Evolutionary conservation across 2,113 vertebrate species (phyloP).

Genomic region (Pseudopipra pipra): DNA sequence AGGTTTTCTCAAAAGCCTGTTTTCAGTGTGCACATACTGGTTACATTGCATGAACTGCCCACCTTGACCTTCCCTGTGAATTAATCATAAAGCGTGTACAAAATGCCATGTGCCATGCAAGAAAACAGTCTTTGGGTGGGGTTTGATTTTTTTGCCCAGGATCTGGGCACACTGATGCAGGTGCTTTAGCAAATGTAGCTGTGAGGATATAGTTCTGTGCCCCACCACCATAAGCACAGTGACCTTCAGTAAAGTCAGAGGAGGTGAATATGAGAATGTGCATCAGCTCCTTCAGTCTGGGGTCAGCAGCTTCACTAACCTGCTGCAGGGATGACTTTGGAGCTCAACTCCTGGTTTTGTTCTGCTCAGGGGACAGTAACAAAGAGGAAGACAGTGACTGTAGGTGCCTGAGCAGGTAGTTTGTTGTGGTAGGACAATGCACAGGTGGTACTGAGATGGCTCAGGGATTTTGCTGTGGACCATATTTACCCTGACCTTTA

Average conservation of each 20-base stretch:
- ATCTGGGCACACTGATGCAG: background rate
- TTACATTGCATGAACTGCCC: background rate
- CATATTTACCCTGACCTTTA: background rate
- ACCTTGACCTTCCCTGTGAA: background rate
- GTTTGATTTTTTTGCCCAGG: background rate
- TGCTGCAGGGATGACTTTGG: background rate
- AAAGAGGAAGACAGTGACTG: background rate
- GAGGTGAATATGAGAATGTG: background rate
- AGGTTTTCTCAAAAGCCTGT: background rate
- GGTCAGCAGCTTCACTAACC: background rate
- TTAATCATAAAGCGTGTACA: background rate
- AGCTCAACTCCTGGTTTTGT: background rate
- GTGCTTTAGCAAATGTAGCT: background rate
- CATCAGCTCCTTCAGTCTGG: background rate
- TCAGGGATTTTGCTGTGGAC: background rate
- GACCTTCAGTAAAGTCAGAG: background rate
- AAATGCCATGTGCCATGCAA: rapidly evolving
- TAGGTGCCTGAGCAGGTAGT: background rate
- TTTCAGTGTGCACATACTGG: background rate
- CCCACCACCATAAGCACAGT: background rate
- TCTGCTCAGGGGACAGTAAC: background rate
- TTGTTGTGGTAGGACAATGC: background rate
- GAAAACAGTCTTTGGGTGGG: background rate
- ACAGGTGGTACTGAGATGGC: background rate
- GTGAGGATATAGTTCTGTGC: background rate